Base-by-base conservation (phyloP, 2,113 vertebrate genomes). In the Dissostichus mawsoni region DNA sequence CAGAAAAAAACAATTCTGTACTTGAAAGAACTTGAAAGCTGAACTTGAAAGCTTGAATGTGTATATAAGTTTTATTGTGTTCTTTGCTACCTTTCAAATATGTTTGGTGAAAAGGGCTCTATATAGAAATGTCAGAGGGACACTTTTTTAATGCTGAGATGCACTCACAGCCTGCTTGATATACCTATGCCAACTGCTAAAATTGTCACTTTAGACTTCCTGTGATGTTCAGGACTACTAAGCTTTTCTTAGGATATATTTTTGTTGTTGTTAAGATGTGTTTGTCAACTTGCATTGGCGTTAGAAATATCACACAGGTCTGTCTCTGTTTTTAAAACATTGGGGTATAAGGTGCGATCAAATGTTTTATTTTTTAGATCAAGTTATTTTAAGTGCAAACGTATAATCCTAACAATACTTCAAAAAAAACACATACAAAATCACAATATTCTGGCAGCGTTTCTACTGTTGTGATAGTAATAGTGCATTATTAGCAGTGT, bases 21-120 rank as follows among this genome's bases (percentile, higher is more conserved):
- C 81, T 92, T 20, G 20, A 20, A 20, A 20, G 74, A 87, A 86
- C 71, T 78, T 84, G 94, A 96, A 96, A 96, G 95, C 94, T 96
- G 74, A 87, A 86, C 71, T 78, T 84, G 94, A 96, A 96, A 96
- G 95, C 94, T 96, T 96, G 95, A 95, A 95, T 96, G 95, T 97
- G 72, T 82, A 63, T 58, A 57, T 92, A 95, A 93, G 96, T 94
- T 94, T 89, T 94, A 94, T 87, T 95, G 81, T 96, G 47, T 93
- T 95, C 36, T 14, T 86, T 62, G 62, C 76, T 83, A 82, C 77
- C 50, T 68, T 59, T 74, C 71, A 67, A 12, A 63, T 29, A 59
- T 78, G 57, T 78, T 77, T 82, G 51, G 70, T 68, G 73, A 57
- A 44, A 62, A 62, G 57, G 20, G 61, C 72, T 9, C 29, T 77